These are phyloP conservation scores for Argyresthia goedartella DNA, from an alignment of 2,888 invertebrate genomes.

Conservation along the genomic window DNA sequence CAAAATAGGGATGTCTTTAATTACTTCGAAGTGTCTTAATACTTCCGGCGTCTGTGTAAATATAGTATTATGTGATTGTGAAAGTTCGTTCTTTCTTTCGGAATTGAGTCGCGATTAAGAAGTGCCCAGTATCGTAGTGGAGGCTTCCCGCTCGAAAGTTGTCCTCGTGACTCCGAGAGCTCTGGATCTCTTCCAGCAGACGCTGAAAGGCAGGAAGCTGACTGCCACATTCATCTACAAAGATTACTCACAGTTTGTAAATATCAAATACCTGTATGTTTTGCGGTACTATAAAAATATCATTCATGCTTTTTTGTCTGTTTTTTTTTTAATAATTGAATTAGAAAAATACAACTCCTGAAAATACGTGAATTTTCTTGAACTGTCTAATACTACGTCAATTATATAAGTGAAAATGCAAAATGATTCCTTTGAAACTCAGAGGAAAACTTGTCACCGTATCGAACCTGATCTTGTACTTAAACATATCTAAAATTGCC, in stretches of 20 bases:
- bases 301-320: no score
- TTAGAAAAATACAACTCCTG: slow-evolving; percentile 35
- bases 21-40: no score
- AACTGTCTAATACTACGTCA: slow-evolving; percentile 73
- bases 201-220: background rate
- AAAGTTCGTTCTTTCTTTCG: no score
- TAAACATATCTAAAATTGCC: slow-evolving; percentile 63
- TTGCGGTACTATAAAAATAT: slow-evolving; percentile 14
- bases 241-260: background rate
- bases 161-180: no score
- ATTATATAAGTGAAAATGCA: slow-evolving; percentile 45
- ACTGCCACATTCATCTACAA: background rate
- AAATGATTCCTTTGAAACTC: background rate
- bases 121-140: no score
- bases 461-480: background rate
- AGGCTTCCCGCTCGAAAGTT: no score
- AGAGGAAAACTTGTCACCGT: background rate
- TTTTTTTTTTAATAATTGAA: slow-evolving; percentile 66
- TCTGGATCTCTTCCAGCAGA: background rate
- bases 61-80: no score
- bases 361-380: slow-evolving; percentile 60
- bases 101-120: no score
- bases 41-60: no score
- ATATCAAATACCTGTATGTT: no score
- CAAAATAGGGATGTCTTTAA: no score